Evolutionary conservation across 2,113 vertebrate genomes (phyloP), one percentile per base, ranked within the genome.

Genomic region (Atherinomorus stipes): DNA sequence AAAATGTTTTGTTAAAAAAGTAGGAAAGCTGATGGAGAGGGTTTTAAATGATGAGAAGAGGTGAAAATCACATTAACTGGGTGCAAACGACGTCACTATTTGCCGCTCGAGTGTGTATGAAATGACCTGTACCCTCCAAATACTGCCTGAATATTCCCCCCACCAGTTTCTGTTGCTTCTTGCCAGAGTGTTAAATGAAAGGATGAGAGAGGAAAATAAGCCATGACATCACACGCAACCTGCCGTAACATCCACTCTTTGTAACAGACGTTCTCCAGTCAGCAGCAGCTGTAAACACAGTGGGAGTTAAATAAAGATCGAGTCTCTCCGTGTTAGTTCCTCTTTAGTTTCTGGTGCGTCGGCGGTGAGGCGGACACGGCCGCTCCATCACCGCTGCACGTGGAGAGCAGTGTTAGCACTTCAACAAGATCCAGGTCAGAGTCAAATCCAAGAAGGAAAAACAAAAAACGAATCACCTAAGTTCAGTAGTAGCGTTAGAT

Each of bases 251-350:
- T 71, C 56, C 25, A 26, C 66, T 50, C 52, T 16, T 62, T 71
- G 83, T 88, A 88, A 89, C 85, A 85, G 78, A 79, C 80, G 69
- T 34, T 85, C 9, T 69, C 76, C 49, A 78, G 62, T 87, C 72
- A 79, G 79, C 69, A 82, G 70, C 70, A 71, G 80, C 87, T 76
- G 81, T 86, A 85, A 83, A 83, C 78, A 80, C 74, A 68, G 89
- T 44, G 74, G 78, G 80, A 72, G 76, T 49, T 22, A 76, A 47
- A 25, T 65, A 59, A 64, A 58, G 66, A 47, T 47, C 47, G 47
- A 16, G 71, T 83, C 80, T 68, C 16, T 72, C 62, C 56, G 7
- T 13, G 21, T 58, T 65, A 70, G 64, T 57, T 76, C 72, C 21
- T 79, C 76, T 70, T 82, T 57, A 63, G 59, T 57, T 72, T 80